Conservation (phyloP, 2,888 invertebrate species). For the Hyppa rectilinea region DNA sequence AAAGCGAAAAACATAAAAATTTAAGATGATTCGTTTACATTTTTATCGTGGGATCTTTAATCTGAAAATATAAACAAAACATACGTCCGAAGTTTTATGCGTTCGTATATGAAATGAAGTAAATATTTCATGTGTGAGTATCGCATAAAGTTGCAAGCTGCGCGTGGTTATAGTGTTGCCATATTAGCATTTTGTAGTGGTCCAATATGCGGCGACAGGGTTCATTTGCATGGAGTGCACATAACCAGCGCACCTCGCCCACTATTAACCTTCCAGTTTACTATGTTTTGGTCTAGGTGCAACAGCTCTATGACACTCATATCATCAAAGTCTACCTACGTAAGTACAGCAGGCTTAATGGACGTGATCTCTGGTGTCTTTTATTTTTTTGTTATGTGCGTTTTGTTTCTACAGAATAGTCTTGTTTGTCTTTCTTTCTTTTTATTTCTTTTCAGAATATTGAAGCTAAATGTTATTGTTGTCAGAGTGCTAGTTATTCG, state of each 20-base stretch:
- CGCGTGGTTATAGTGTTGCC: conserved; percentile 9
- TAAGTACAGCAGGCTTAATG: neutral
- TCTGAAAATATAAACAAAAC: conserved; percentile 17
- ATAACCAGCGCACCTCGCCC: conserved; percentile 37
- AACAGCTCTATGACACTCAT: neutral
- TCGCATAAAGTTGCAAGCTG: conserved; percentile 35
- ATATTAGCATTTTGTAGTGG: conserved; percentile 41
- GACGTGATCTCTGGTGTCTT: too few relatives aligned
- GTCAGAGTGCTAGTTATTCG: neutral
- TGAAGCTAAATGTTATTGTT: neutral
- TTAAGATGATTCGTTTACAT: conserved; percentile 3
- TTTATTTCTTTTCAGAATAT: too few relatives aligned
- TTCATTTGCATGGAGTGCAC: conserved; percentile 49
- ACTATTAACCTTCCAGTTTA: conserved; percentile 43
- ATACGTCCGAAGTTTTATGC: conserved; percentile 11
- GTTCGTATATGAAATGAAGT: conserved; percentile 19
- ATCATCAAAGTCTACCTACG: neutral
- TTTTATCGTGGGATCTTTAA: conserved; percentile 16
- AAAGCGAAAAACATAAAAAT: conserved; percentile 1
- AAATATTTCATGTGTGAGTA: conserved; percentile 26
- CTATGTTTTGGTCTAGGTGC: conserved; percentile 38
- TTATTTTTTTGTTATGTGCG: too few relatives aligned
- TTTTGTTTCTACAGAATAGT: too few relatives aligned
- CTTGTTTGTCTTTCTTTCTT: too few relatives aligned
- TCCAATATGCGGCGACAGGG: conserved; percentile 20